Evolutionary conservation across 2,888 invertebrate species (phyloP).

Genomic region (Cheilosia grossa): DNA sequence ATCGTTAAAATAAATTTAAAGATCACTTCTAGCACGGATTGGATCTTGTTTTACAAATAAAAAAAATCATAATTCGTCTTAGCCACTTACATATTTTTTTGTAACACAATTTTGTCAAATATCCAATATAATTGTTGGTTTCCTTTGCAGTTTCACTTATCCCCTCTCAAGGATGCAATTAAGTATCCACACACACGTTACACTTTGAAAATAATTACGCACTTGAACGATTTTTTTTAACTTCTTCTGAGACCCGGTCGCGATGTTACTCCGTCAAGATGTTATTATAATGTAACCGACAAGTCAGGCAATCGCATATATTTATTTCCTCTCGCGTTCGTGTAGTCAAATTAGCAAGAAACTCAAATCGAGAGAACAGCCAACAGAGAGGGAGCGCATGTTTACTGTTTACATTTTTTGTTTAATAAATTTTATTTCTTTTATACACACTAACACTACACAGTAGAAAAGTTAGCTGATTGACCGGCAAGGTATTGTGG

Average conservation of each 20-base stretch:
- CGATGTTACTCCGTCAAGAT: constrained; percentile 71
- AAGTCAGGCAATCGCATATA: constrained; percentile 44
- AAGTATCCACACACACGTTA: constrained; percentile 24
- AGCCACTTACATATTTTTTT: constrained; percentile 61
- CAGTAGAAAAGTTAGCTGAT: constrained; percentile 15
- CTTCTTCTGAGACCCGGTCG: constrained; percentile 37
- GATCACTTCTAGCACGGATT: background rate
- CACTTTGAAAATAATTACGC: constrained; percentile 8
- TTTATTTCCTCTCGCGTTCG: constrained; percentile 48
- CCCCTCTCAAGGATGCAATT: constrained; percentile 3
- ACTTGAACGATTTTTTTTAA: background rate
- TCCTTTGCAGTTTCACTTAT: constrained; percentile 5
- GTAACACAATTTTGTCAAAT: constrained; percentile 23
- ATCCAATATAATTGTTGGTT: constrained; percentile 6
- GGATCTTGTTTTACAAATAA: constrained; percentile 8
- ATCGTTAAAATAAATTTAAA: background rate
- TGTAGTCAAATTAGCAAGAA: background rate
- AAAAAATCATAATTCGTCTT: background rate
- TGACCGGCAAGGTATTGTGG: constrained; percentile 55
- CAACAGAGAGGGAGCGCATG: constrained; percentile 12
- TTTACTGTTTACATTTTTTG: constrained; percentile 67
- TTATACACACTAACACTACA: background rate
- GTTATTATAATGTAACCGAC: constrained; percentile 66
- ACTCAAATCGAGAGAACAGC: background rate
- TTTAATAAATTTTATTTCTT: constrained; percentile 9